A percentile compares a stretch with the other conserved stretches of the same genome.
Evolutionary conservation across 2,888 invertebrate genomes (phyloP).

Genomic region (Parelbella ahira): DNA sequence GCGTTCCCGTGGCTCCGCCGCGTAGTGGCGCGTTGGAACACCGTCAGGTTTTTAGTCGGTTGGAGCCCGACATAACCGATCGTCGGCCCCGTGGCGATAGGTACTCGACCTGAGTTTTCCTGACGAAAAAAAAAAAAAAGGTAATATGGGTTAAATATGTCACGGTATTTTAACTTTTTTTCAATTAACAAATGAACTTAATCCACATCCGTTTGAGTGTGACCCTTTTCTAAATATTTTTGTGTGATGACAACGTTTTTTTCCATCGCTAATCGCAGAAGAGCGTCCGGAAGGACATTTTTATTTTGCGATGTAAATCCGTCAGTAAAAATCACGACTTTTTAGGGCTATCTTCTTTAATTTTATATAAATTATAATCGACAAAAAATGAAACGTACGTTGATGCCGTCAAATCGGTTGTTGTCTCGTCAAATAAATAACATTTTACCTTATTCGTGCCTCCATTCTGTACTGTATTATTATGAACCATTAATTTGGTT

Average conservation of each 20-base stretch:
- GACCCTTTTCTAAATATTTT: constrained; percentile 23
- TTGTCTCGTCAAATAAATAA: constrained; percentile 6
- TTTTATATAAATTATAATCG: too few species aligned
- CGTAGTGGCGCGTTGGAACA: too few species aligned
- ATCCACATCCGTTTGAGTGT: constrained; percentile 31
- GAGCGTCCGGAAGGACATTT: not conserved
- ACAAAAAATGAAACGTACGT: constrained; percentile 2
- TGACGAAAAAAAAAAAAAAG: too few species aligned
- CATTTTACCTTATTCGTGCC: not conserved
- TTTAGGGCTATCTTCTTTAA: not conserved
- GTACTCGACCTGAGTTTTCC: too few species aligned
- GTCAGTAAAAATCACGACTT: not conserved
- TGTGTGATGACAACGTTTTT: constrained; percentile 17
- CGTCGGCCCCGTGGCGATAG: too few species aligned
- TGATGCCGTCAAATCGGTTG: not conserved
- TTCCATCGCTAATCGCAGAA: constrained; percentile 8
- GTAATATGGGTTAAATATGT: constrained; percentile 11
- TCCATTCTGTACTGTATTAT: constrained; percentile 3
- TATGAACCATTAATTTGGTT: not conserved
- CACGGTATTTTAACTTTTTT: constrained; percentile 28
- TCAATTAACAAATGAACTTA: constrained; percentile 41
- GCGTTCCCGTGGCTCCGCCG: too few species aligned
- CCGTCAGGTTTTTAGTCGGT: too few species aligned
- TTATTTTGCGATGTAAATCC: constrained; percentile 3
- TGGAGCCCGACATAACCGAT: too few species aligned